Evolutionary conservation across 2,888 invertebrate genomes (phyloP).

Genomic region (Torymus texanus): DNA sequence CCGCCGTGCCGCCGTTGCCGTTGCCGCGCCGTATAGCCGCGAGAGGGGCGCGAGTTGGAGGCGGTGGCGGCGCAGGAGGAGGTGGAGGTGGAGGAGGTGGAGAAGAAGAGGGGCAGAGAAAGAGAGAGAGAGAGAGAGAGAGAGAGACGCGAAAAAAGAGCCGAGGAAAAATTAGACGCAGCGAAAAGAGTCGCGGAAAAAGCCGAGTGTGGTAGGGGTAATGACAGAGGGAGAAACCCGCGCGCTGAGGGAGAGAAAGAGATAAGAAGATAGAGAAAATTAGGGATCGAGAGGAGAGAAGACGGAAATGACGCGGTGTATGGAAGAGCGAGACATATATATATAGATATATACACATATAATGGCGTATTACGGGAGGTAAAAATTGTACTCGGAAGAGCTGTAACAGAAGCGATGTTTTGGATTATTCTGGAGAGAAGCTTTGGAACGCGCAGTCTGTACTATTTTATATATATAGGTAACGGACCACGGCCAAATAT

Average conservation of each 20-base stretch:
- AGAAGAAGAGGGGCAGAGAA: not conserved
- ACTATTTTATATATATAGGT: too few species aligned
- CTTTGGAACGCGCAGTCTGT: too few species aligned
- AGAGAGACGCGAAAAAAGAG: slow-evolving; percentile 41
- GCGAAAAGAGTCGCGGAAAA: slow-evolving; percentile 48
- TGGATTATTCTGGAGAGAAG: too few species aligned
- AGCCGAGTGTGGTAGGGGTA: slow-evolving; percentile 12
- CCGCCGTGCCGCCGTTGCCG: slow-evolving; percentile 46
- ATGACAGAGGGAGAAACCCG: slow-evolving; percentile 41
- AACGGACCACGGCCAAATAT: too few species aligned
- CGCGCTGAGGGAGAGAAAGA: not conserved
- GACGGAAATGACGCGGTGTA: slow-evolving; percentile 1
- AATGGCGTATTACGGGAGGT: slow-evolving; percentile 1
- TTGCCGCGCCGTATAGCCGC: not conserved
- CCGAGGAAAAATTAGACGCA: slow-evolving; percentile 48
- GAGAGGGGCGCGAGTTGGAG: slow-evolving; percentile 26
- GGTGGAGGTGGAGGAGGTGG: slow-evolving; percentile 3
- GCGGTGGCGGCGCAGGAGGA: not conserved
- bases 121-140: slow-evolving; percentile 16
- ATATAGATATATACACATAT: too few species aligned
- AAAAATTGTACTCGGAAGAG: too few species aligned
- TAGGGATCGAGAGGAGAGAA: slow-evolving; percentile 43
- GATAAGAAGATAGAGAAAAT: slow-evolving; percentile 18
- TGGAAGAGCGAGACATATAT: not conserved
- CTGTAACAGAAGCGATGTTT: too few species aligned